Evolutionary conservation across 2,113 vertebrate genomes (phyloP), one percentile per base, ranked within the genome.

Genomic region (Typhlomys cinereus): DNA sequence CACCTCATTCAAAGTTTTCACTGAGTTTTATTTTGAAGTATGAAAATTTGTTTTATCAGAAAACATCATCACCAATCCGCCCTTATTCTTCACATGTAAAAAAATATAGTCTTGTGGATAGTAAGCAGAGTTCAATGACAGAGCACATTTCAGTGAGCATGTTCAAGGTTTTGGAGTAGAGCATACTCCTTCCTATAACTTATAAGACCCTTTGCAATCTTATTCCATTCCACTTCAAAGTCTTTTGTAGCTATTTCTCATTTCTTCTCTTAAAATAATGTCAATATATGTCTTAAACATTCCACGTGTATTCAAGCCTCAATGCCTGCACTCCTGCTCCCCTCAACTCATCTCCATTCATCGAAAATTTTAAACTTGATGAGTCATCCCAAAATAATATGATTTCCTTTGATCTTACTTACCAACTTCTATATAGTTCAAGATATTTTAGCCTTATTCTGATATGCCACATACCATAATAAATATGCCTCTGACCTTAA

Each of bases 11-110:
- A 90, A 93, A 90, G 50, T 15, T 85, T 87, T 79, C 48, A 59
- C 75, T 86, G 36, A 14, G 4, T 15, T 83, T 81, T 88, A 85
- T 90, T 87, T 91, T 90, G 41, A 88, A 88, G 54, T 71, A 27
- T 76, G 25, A 8, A 44, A 69, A 20, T 15, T 48, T 83, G 9
- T 69, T 61, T 64, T 36, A 91, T 73, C 84, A 76, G 41, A 34
- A 89, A 91, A 92, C 48, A 12, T 12, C 14, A 75, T 1, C 73
- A 69, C 15, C 69, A n/a, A 74, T 20, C 9, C 4, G 46, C 7
- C 11, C 9, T 62, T 90, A 82, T 23, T 54, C 14, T 39, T 36
- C 31, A 57, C 20, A 85, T 18, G 54, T 76, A 61, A 84, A 91
- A 87, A 29, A 50, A 13, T n/a, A n/a, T n/a, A n/a, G n/a, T 36